Percentiles rank a stretch among this genome's conserved stretches.
These are phyloP conservation scores for Parnassius apollo DNA, from an alignment of 2,888 invertebrate genomes.

Conservation along the genomic window DNA sequence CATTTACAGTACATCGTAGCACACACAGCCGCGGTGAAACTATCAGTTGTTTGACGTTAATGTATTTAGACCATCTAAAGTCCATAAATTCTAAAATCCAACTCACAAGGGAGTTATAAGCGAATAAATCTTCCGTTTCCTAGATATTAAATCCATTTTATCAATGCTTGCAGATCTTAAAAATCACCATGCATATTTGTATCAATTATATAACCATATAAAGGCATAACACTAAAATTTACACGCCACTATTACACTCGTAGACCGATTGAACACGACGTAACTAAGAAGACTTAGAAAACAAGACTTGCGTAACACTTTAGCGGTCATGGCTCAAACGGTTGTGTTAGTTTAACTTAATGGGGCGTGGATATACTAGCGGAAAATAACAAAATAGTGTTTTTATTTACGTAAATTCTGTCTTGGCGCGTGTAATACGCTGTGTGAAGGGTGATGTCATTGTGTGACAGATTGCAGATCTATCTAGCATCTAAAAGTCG, in stretches of 20 bases:
- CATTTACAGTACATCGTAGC: too few species aligned
- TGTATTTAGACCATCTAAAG: too few species aligned
- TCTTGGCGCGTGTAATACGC: constrained; percentile 14
- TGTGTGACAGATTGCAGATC: constrained; percentile 32
- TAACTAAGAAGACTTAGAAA: constrained; percentile 24
- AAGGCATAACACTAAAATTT: too few species aligned
- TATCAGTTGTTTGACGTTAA: too few species aligned
- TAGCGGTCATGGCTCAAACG: constrained; percentile 15
- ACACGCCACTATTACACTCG: constrained; percentile 4
- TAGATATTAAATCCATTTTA: too few species aligned
- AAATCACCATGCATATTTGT: too few species aligned
- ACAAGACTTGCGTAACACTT: constrained; percentile 16
- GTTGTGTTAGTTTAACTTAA: constrained; percentile 21
- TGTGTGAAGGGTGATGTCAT: constrained; percentile 39
- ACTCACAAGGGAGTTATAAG: too few species aligned
- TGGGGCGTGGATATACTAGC: constrained; percentile 19
- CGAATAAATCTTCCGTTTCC: too few species aligned
- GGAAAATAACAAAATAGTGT: constrained; percentile 16
- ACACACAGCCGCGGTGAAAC: too few species aligned
- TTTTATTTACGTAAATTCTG: constrained; percentile 32
- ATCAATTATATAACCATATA: too few species aligned
- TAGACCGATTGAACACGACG: constrained; percentile 1
- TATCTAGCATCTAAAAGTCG: constrained; percentile 50
- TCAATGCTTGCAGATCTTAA: too few species aligned
- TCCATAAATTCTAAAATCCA: too few species aligned